Conservation (phyloP, 2,888 invertebrate genomes). For the Deladenus siricidicola region DNA sequence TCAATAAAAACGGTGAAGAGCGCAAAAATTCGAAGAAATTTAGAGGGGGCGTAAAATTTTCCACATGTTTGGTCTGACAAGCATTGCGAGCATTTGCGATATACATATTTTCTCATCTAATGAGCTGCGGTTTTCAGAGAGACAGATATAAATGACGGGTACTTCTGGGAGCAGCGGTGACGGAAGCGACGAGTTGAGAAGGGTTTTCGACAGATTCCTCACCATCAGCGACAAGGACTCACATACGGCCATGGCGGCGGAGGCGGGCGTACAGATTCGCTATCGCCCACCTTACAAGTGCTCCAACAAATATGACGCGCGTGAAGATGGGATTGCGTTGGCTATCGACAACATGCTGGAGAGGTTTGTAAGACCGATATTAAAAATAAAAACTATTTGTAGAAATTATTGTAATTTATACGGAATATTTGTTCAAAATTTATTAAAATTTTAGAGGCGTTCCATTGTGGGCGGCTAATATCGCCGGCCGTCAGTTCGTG, state of each 20-base stretch:
- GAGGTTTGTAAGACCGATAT: conserved; percentile 4
- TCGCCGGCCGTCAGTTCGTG: conserved; percentile 22
- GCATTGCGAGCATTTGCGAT: too few species aligned
- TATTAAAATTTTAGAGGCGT: conserved; percentile 17
- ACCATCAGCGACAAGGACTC: background rate
- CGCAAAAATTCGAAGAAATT: too few species aligned
- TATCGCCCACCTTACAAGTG: background rate
- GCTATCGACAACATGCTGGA: conserved; percentile 17
- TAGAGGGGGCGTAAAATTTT: too few species aligned
- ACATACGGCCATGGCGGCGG: background rate
- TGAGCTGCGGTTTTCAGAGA: too few species aligned
- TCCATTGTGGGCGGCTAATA: conserved; percentile 25
- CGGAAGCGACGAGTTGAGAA: background rate
- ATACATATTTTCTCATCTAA: too few species aligned
- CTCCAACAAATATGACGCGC: conserved; percentile 23
- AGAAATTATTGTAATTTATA: background rate
- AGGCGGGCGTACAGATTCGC: background rate
- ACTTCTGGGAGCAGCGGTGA: too few species aligned
- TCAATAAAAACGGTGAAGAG: too few species aligned
- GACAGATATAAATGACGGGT: too few species aligned
- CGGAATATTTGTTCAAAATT: background rate
- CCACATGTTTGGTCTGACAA: too few species aligned
- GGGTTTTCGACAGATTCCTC: too few species aligned
- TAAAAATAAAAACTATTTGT: too few species aligned
- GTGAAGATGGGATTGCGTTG: conserved; percentile 24